Conservation (phyloP, 2,888 invertebrate species). For the Tetrapedia diversipes region DNA sequence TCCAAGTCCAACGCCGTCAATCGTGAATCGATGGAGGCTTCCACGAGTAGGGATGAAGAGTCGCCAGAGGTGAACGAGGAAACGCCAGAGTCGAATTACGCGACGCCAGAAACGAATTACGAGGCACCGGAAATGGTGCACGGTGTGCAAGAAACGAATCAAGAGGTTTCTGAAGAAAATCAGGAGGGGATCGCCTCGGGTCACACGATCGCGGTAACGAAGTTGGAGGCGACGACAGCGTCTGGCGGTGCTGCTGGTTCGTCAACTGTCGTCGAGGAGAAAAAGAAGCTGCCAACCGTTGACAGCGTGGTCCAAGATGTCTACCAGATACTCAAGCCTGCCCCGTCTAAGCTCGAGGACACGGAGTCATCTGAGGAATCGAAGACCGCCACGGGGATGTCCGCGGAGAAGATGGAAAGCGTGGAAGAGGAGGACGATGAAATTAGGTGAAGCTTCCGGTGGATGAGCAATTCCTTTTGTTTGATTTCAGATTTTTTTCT, state of each 20-base stretch:
- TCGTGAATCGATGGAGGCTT: background rate
- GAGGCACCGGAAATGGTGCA: constrained; percentile 66
- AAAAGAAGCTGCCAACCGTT: constrained; percentile 63
- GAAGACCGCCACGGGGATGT: constrained; percentile 29
- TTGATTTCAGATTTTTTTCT: too few species aligned
- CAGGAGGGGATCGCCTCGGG: constrained; percentile 26
- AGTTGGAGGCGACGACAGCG: background rate
- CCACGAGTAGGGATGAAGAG: constrained; percentile 60
- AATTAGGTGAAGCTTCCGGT: constrained; percentile 66
- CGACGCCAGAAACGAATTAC: constrained; percentile 72
- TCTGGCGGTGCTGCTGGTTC: background rate
- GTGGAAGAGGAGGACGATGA: constrained; percentile 76
- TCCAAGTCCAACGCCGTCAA: background rate
- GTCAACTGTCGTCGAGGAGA: constrained; percentile 23
- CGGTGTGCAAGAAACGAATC: constrained; percentile 59
- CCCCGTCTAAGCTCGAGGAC: constrained; percentile 43
- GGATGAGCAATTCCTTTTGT: too few species aligned
- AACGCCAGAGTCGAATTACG: constrained; percentile 71
- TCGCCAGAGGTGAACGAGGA: constrained; percentile 74
- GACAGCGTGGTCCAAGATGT: constrained; percentile 73
- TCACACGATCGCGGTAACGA: background rate
- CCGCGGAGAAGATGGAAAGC: constrained; percentile 65
- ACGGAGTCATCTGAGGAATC: constrained; percentile 49
- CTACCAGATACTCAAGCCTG: constrained; percentile 70
- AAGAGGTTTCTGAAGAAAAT: constrained; percentile 53